Conservation (phyloP, 2,888 invertebrate genomes). For the Parasteatoda lunata region DNA sequence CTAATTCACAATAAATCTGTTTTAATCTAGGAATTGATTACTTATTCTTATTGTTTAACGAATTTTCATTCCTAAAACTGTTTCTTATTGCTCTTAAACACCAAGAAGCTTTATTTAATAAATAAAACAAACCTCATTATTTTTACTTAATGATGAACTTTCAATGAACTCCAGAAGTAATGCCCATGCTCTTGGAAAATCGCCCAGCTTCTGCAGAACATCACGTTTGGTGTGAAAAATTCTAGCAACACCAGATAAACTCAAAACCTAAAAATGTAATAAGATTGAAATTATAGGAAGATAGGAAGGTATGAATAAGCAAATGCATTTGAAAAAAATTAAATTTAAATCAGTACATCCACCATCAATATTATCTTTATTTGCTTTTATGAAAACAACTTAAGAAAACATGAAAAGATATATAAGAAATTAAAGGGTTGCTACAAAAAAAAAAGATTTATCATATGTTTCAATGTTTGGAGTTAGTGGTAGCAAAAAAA, state of each 20-base stretch:
- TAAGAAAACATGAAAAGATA: too few relatives aligned
- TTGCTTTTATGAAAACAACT: too few relatives aligned
- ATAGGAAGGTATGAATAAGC: neutral
- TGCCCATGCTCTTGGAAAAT: slow-evolving; percentile 95
- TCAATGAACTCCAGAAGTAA: slow-evolving; percentile 94
- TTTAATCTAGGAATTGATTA: neutral
- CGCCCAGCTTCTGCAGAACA: slow-evolving; percentile 83
- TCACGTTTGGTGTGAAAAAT: slow-evolving; percentile 94
- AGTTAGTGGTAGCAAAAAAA: too few relatives aligned
- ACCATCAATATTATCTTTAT: too few relatives aligned
- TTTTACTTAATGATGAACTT: slow-evolving; percentile 91
- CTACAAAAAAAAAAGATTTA: too few relatives aligned
- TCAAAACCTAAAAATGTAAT: slow-evolving; percentile 80
- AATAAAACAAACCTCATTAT: slow-evolving; percentile 83
- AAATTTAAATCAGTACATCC: too few relatives aligned
- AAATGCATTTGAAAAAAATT: too few relatives aligned
- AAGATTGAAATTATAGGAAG: neutral
- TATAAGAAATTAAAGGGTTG: too few relatives aligned
- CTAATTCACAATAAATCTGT: too few relatives aligned
- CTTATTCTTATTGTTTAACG: neutral
- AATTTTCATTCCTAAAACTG: neutral
- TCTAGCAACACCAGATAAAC: slow-evolving; percentile 91
- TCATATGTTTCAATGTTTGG: too few relatives aligned
- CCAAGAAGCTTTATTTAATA: neutral
- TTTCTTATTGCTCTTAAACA: too few relatives aligned